These are phyloP conservation scores for Peucedramus taeniatus DNA, from an alignment of 2,113 vertebrate genomes.

Conservation along the genomic window DNA sequence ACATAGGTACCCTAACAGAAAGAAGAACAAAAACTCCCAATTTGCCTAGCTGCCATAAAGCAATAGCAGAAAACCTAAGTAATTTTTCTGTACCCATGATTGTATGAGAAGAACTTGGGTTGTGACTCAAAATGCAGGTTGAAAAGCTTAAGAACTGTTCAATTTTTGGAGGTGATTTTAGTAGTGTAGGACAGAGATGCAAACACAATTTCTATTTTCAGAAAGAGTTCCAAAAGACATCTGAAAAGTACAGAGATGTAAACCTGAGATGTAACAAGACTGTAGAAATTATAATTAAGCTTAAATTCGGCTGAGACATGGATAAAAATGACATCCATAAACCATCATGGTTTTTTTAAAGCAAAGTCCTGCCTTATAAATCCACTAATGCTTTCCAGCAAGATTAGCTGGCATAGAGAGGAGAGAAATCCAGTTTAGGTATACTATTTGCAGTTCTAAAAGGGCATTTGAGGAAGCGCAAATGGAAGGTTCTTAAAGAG, in stretches of 20 bases:
- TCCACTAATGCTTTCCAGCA: background rate
- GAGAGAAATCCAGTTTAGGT: background rate
- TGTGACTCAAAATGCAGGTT: rapidly evolving
- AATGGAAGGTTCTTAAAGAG: background rate
- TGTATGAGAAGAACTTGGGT: background rate
- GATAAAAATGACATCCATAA: background rate
- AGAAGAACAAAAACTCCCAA: background rate
- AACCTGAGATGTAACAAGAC: background rate
- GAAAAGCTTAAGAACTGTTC: background rate
- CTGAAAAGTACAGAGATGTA: background rate
- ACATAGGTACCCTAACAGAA: background rate
- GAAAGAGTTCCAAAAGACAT: background rate
- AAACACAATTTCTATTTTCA: background rate
- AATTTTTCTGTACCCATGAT: background rate
- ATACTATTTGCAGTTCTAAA: background rate
- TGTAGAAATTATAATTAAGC: background rate
- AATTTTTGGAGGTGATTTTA: background rate
- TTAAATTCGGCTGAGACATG: background rate
- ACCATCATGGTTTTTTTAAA: background rate
- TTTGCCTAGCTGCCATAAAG: background rate
- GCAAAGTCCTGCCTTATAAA: background rate
- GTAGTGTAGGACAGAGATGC: background rate
- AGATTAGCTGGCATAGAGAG: background rate
- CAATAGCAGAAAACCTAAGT: background rate
- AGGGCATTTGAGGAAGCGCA: background rate